A percentile compares a stretch with the other conserved stretches of the same genome.
These are phyloP conservation scores for Hydrozoanthus tunicans DNA, from an alignment of 64 coral and sea anemone genomes.

Conservation along the genomic window DNA sequence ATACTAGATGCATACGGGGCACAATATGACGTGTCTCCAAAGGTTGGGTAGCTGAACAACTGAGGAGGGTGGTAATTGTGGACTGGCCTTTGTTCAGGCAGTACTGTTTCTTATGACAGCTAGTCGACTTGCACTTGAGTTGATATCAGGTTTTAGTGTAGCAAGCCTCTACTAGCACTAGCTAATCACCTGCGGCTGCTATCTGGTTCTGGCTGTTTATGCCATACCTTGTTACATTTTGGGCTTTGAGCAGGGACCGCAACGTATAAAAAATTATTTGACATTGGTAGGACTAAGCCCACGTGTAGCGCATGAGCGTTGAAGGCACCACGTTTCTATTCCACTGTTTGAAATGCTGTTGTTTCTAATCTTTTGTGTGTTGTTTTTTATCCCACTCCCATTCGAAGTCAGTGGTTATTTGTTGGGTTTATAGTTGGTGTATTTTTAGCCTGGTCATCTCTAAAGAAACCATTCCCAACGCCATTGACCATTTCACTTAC, in stretches of 20 bases:
- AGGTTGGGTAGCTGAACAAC: slow-evolving; percentile 1
- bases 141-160: background rate
- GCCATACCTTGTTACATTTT: background rate
- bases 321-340: too few relatives aligned
- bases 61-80: background rate
- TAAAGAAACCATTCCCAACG: too few relatives aligned
- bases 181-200: slow-evolving; percentile 6
- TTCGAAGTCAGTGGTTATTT: too few relatives aligned
- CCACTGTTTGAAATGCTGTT: too few relatives aligned
- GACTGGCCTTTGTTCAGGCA: background rate
- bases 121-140: background rate
- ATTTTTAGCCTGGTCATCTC: too few relatives aligned
- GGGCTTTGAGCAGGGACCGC: background rate
- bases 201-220: background rate
- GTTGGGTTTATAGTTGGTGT: too few relatives aligned
- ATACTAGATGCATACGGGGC: slow-evolving; percentile 11
- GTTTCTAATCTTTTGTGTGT: too few relatives aligned
- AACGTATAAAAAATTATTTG: too few relatives aligned
- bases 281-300: too few relatives aligned
- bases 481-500: too few relatives aligned
- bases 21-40: slow-evolving; percentile 9
- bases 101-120: background rate
- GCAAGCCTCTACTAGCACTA: slow-evolving; percentile 15
- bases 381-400: too few relatives aligned
- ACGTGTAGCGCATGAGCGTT: too few relatives aligned